Evolutionary conservation across 2,888 invertebrate species (phyloP), one percentile per base, ranked within the genome.

Genomic region (Electrophaes corylata): DNA sequence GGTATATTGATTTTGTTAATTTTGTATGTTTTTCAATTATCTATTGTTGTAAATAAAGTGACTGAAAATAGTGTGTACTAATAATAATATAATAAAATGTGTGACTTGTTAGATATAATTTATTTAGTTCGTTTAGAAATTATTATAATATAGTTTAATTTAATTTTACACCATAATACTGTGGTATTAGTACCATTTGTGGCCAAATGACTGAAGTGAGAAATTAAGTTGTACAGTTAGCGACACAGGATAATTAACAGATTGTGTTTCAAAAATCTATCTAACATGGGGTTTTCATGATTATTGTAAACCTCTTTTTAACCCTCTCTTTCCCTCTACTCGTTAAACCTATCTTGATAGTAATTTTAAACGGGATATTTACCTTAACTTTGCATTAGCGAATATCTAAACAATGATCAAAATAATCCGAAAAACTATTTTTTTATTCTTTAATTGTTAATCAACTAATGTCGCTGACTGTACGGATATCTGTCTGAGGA

Each of bases 101-200:
- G 12, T 52, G 60, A 60, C 43, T 64, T 69, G 77, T 83, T 79
- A 82, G 78, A 79, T 12, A 52, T 78, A 73, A 64, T 76, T 76
- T 79, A 73, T 68, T 77, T 60, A 53, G 64, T 71, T 50, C 57
- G 65, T 65, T 65, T 69, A 69, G 63, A 56, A 69, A 65, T 60
- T 49, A 66, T 65, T 50, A 51, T 53, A 49, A 18, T 62, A n/a
- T n/a, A n/a, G n/a, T 69, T 67, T 69, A 69, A 49, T 67, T 68
- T 68, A 65, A 62, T 66, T 71, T 66, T 69, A 70, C 54, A 64
- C 70, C 65, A 71, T 66, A 65, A 67, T 65, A 63, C 48, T 67
- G 50, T 47, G 65, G 65, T 59, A 56, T 61, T 73, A 76, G 72
- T 71, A 73, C 73, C 73, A 33, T 55, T 31, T 44, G 12, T 40